Evolutionary conservation across 2,888 invertebrate genomes (phyloP), one percentile per base, ranked within the genome.

Genomic region (Melanophora roralis): DNA sequence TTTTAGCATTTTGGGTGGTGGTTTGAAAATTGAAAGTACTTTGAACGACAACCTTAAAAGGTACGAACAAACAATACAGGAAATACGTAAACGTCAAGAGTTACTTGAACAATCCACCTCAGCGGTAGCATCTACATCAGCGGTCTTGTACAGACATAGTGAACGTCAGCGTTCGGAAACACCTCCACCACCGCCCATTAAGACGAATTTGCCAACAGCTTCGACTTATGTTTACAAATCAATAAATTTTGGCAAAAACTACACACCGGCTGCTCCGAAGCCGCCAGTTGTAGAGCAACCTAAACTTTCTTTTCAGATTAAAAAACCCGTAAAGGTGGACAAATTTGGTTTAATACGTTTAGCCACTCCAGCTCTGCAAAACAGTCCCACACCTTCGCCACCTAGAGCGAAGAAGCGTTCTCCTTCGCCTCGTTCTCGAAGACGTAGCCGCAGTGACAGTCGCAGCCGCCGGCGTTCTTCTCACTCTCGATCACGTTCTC

Each of bases 281-380:
- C 57, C 82, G 23, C 43, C 78, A 16, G 43, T 72, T 57, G 64
- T 45, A 12, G 72, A 75, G 8, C 74, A 82, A 0, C 84, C 84
- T 9, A 87, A 86, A 53, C 82, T 88, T n/a, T 88, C 89, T 2
- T 89, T 89, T 82, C 86, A 88, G 78, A 87, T 88, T 16, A 87
- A 88, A 40, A 83, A 83, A 85, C 87, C 93, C 88, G 92, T 94
- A 69, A 94, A 94, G 16, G 89, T 94, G 82, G 94, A 94, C 88
- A 94, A 94, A 89, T 94, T 94, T 86, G 94, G 94, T 0, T 93
- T 94, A 82, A 92, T 94, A 90, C 92, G 94, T 0, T 88, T 94
- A 82, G 93, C 93, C 45, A 90, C 92, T 71, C 92, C 92, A 59
- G 91, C 92, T 57, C 91, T 81, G 7, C 55, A 79, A 11, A 78